A percentile compares a stretch with the other conserved stretches of the same genome.
Conservation (phyloP, 2,888 invertebrate genomes). For the Biston betularia region DNA sequence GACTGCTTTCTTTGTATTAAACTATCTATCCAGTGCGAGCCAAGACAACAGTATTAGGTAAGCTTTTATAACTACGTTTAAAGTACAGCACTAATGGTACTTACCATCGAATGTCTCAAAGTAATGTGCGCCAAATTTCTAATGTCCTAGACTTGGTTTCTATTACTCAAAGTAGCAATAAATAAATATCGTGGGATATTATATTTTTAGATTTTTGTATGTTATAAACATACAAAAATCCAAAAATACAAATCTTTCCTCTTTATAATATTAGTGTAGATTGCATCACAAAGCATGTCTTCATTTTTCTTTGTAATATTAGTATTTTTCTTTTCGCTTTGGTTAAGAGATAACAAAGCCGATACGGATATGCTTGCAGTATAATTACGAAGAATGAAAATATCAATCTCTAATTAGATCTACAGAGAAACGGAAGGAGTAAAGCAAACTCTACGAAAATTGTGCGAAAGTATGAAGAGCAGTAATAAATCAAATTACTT, state of each 20-base stretch:
- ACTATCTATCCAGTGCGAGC: background rate
- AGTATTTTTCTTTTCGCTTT: slow-evolving; percentile 3
- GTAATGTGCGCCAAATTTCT: no score
- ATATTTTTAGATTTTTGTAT: no score
- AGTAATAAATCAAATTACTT: slow-evolving; percentile 36
- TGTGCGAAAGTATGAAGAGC: slow-evolving; percentile 29
- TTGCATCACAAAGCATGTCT: slow-evolving; percentile 27
- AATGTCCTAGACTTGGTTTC: no score
- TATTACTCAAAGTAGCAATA: background rate
- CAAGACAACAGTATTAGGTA: background rate
- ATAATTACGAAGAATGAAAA: slow-evolving; percentile 14
- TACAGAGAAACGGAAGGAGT: slow-evolving; percentile 15
- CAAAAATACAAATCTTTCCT: no score
- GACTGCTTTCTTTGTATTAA: background rate
- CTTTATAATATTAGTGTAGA: no score
- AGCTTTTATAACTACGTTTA: no score
- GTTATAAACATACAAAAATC: no score
- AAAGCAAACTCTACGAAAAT: slow-evolving; percentile 28
- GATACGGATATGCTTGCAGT: slow-evolving; percentile 11
- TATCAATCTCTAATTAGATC: slow-evolving; percentile 19
- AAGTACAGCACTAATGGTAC: no score
- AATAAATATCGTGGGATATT: no score
- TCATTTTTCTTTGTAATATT: slow-evolving; percentile 22
- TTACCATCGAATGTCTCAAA: no score
- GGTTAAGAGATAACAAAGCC: background rate